Conservation (phyloP, 2,113 vertebrate genomes). For the Callipepla squamata region DNA sequence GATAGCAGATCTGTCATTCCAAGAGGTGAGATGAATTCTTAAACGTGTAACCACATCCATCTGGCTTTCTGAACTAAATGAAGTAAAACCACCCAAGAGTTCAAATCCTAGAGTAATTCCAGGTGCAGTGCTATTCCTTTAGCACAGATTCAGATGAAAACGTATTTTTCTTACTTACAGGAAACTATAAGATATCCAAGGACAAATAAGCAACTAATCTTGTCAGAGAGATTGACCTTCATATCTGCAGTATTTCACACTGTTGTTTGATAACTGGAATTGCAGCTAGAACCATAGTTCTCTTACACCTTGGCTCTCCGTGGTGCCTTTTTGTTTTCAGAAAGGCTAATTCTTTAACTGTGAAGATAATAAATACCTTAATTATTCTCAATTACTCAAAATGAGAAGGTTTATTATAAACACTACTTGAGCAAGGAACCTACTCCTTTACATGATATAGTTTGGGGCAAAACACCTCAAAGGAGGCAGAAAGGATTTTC, state of each 20-base stretch:
- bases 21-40: background rate
- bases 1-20: constrained; percentile 20
- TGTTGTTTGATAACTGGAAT: background rate
- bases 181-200: background rate
- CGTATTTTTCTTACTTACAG: background rate
- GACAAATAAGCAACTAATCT: background rate
- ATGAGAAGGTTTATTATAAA: background rate
- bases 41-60: background rate
- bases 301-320: background rate
- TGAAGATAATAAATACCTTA: background rate
- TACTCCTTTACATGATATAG: background rate
- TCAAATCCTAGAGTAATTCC: background rate
- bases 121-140: background rate
- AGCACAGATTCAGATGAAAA: background rate
- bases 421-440: background rate
- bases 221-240: background rate
- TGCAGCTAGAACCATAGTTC: background rate
- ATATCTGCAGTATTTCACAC: background rate
- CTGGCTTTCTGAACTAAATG: constrained; percentile 1
- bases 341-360: background rate
- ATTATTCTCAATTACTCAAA: background rate
- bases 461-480: background rate
- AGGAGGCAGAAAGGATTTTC: background rate
- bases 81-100: background rate
- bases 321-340: background rate